Conservation (phyloP, 2,888 invertebrate genomes). For the Synergus laeviventris region DNA sequence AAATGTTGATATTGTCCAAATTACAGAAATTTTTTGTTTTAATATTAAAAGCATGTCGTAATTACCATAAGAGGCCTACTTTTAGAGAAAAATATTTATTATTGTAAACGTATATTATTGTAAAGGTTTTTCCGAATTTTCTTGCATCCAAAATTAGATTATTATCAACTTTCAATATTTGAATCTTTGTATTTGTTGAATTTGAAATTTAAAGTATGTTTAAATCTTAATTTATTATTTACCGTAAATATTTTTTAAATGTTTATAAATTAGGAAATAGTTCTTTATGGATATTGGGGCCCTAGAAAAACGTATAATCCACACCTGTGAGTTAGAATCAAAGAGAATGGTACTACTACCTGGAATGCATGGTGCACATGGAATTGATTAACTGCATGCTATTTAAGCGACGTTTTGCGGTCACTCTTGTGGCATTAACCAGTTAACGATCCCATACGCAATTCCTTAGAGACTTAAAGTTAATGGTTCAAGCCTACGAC, state of each 20-base stretch:
- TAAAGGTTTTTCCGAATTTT: too few species aligned
- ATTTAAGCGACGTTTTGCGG: constrained; percentile 14
- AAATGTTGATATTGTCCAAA: too few species aligned
- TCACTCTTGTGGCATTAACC: constrained; percentile 9
- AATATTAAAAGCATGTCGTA: too few species aligned
- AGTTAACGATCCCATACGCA: constrained; percentile 25
- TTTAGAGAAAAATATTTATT: too few species aligned
- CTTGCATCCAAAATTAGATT: too few species aligned
- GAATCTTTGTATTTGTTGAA: too few species aligned
- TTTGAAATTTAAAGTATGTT: too few species aligned
- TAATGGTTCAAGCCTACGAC: constrained; percentile 11
- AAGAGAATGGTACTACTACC: constrained; percentile 19
- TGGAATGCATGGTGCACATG: constrained; percentile 26
- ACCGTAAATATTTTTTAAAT: neutral
- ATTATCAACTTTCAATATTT: too few species aligned
- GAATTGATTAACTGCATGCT: constrained; percentile 23
- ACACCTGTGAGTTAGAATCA: neutral
- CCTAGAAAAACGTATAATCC: neutral
- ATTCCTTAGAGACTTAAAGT: neutral
- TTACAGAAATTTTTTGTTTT: too few species aligned
- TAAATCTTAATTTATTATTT: too few species aligned
- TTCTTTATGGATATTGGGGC: neutral
- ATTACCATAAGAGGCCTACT: too few species aligned
- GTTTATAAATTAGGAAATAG: neutral
- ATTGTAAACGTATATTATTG: too few species aligned